These are phyloP conservation scores for Pristionchus maxplancki DNA, from an alignment of 2,888 invertebrate species.

Conservation along the genomic window DNA sequence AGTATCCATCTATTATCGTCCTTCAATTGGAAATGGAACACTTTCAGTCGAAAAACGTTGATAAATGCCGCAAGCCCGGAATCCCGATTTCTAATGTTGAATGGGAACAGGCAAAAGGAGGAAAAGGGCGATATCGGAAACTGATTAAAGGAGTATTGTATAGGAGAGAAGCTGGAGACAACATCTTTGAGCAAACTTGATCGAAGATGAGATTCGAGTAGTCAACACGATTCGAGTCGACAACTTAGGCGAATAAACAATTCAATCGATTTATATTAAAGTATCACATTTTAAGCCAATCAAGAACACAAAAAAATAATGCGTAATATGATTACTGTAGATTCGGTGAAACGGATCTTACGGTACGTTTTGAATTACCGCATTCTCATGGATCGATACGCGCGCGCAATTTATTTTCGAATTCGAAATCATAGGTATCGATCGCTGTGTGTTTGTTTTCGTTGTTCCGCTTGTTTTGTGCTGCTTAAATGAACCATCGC, in stretches of 20 bases:
- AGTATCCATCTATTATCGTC: too few relatives aligned
- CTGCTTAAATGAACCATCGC: neutral
- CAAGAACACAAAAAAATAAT: neutral
- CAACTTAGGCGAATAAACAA: neutral
- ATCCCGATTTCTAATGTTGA: neutral
- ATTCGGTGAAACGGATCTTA: neutral
- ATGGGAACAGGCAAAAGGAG: neutral
- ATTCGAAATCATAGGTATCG: neutral
- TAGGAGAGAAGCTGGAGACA: neutral
- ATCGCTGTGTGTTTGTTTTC: neutral
- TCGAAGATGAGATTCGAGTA: neutral
- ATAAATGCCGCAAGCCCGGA: neutral
- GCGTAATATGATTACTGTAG: neutral
- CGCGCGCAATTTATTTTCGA: neutral
- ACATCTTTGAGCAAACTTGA: neutral
- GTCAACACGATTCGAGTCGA: too few relatives aligned
- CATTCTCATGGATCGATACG: neutral
- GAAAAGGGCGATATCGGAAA: neutral
- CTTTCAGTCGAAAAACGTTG: neutral
- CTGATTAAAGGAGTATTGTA: slow-evolving; percentile 12
- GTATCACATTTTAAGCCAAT: neutral
- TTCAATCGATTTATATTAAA: neutral
- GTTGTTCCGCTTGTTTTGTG: neutral
- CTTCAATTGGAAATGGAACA: neutral
- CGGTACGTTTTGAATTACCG: slow-evolving; percentile 1